A percentile compares a stretch with the other conserved stretches of the same genome.
Conservation (phyloP, 2,113 vertebrate species). For the Machaerirhynchus nigripectus region DNA sequence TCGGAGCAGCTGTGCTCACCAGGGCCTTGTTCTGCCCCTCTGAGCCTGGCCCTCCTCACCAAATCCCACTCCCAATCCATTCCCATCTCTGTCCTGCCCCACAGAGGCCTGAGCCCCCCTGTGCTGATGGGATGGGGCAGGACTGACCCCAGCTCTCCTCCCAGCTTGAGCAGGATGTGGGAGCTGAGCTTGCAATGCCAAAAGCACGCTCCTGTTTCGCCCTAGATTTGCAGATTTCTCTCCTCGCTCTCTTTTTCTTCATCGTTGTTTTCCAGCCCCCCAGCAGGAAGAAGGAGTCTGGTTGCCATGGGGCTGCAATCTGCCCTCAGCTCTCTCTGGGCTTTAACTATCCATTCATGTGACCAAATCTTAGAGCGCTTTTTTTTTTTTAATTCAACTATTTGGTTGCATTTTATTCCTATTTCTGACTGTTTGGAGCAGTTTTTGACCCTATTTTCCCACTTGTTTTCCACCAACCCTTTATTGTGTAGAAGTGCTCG, state of each 20-base stretch:
- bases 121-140: not conserved
- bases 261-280: not conserved
- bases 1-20: accelerated
- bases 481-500: accelerated
- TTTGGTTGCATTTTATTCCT: not conserved
- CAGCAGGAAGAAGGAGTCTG: not conserved
- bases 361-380: not conserved
- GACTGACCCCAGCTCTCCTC: not conserved
- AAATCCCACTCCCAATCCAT: not conserved
- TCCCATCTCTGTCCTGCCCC: not conserved
- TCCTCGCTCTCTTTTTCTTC: not conserved
- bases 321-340: not conserved
- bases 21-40: not conserved
- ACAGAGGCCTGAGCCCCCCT: not conserved
- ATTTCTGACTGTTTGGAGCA: not conserved
- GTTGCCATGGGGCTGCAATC: accelerated
- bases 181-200: not conserved
- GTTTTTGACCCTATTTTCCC: not conserved
- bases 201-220: not conserved
- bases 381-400: accelerated
- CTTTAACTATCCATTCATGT: not conserved
- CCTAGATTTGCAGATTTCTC: not conserved
- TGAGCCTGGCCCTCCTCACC: not conserved
- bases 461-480: not conserved
- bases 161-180: not conserved